Percentiles rank a stretch among this genome's conserved stretches.
Evolutionary conservation across 2,888 invertebrate genomes (phyloP).

Genomic region (Myathropa florea): DNA sequence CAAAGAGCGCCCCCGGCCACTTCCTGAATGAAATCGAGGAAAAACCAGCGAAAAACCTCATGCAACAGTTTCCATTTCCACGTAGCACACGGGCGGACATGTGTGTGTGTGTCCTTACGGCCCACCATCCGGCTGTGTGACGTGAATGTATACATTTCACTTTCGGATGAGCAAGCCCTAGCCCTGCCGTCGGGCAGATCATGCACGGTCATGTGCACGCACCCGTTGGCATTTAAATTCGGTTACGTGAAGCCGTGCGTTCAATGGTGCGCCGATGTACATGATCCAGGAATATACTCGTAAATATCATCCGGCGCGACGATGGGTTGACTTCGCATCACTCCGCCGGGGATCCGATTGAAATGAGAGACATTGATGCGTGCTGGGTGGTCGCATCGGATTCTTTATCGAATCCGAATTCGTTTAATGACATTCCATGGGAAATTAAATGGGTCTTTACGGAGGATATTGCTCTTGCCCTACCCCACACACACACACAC

Average conservation of each 20-base stretch:
- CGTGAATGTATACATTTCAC: not conserved
- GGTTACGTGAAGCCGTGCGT: conserved; percentile 33
- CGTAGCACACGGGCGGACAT: too few species aligned
- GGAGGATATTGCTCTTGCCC: not conserved
- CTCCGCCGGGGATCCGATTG: not conserved
- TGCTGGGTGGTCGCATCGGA: conserved; percentile 45
- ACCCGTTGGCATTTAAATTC: conserved; percentile 45
- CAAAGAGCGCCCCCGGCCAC: conserved; percentile 22
- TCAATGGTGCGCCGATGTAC: not conserved
- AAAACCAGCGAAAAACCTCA: not conserved
- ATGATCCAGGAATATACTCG: conserved; percentile 16
- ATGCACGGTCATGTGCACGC: conserved; percentile 47
- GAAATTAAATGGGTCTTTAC: conserved; percentile 32
- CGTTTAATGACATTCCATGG: conserved; percentile 61
- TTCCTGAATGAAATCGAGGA: not conserved
- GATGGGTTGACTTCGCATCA: not conserved
- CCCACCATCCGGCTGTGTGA: not conserved
- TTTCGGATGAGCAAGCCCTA: conserved; percentile 7
- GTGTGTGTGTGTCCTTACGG: not conserved
- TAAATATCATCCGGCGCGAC: conserved; percentile 22
- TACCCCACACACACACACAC: not conserved
- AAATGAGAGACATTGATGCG: conserved; percentile 46
- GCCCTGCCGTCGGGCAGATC: conserved; percentile 20
- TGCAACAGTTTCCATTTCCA: conserved; percentile 53
- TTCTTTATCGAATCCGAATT: conserved; percentile 39